Conservation (phyloP, 2,113 vertebrate genomes). For the Phylloscopus trochiloides region DNA sequence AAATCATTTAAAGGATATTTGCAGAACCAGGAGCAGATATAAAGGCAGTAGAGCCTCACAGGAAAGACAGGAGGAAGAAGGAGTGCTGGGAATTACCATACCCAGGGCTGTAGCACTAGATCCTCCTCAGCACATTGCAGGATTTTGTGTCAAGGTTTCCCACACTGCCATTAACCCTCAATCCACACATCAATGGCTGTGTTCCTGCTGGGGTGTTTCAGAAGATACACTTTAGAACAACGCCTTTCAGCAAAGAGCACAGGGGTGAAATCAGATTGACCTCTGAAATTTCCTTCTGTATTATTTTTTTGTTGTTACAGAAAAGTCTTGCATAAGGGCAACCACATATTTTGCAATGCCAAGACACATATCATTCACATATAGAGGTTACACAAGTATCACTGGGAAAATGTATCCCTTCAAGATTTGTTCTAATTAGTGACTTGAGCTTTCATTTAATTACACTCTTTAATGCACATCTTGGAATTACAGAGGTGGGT, state of each 20-base stretch:
- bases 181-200: neutral
- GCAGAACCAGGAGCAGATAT: neutral
- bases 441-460: conserved; percentile 56
- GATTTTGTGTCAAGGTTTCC: conserved; percentile 4
- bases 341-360: neutral
- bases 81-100: neutral
- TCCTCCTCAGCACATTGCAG: neutral
- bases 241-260: neutral
- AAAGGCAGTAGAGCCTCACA: neutral
- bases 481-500: conserved; percentile 51
- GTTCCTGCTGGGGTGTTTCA: neutral
- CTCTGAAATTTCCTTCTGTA: neutral
- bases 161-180: neutral
- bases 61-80: neutral
- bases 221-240: neutral
- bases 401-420: conserved; percentile 29
- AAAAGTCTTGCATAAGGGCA: neutral
- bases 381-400: conserved; percentile 8
- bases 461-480: conserved; percentile 47
- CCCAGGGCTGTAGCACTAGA: neutral
- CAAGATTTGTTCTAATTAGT: conserved; percentile 52
- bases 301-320: neutral
- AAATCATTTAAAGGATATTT: neutral
- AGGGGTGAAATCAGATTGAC: neutral
- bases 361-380: neutral